Conservation (phyloP, 2,888 invertebrate genomes). For the Trachelus stipa region DNA sequence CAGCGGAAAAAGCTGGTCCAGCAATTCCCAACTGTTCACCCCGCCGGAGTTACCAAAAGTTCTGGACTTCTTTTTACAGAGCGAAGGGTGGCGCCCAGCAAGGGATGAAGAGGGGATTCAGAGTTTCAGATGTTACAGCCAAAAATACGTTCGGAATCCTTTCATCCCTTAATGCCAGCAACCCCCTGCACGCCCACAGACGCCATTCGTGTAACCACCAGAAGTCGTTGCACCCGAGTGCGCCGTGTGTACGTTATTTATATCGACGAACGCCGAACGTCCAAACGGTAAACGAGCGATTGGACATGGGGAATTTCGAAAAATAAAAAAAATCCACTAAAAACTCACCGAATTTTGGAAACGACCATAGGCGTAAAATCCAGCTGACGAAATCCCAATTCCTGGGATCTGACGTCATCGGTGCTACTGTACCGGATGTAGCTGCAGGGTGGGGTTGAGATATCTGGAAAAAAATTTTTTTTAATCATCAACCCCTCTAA, state of each 20-base stretch:
- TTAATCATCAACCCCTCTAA: background rate
- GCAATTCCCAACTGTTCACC: background rate
- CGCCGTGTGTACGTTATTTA: background rate
- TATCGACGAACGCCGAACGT: background rate
- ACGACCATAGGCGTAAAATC: slow-evolving; percentile 62
- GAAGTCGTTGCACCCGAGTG: background rate
- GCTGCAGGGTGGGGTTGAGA: slow-evolving; percentile 52
- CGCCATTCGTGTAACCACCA: background rate
- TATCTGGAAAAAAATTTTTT: slow-evolving; percentile 38
- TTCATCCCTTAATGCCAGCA: slow-evolving; percentile 50
- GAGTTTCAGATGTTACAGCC: slow-evolving; percentile 52
- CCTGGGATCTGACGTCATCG: slow-evolving; percentile 58
- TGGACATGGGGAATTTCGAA: background rate
- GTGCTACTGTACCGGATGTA: slow-evolving; percentile 59
- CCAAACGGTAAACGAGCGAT: background rate
- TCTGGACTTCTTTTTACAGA: slow-evolving; percentile 28
- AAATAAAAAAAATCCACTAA: background rate
- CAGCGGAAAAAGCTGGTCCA: background rate
- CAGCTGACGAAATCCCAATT: slow-evolving; percentile 58
- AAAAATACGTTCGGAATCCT: slow-evolving; percentile 60
- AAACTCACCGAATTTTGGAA: slow-evolving; percentile 59
- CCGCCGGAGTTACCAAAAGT: slow-evolving; percentile 12
- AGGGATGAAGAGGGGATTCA: slow-evolving; percentile 26
- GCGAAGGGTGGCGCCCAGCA: background rate
- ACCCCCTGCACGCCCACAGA: background rate